Conservation (phyloP, 2,888 invertebrate species). For the Amphipyra tragopoginis region DNA sequence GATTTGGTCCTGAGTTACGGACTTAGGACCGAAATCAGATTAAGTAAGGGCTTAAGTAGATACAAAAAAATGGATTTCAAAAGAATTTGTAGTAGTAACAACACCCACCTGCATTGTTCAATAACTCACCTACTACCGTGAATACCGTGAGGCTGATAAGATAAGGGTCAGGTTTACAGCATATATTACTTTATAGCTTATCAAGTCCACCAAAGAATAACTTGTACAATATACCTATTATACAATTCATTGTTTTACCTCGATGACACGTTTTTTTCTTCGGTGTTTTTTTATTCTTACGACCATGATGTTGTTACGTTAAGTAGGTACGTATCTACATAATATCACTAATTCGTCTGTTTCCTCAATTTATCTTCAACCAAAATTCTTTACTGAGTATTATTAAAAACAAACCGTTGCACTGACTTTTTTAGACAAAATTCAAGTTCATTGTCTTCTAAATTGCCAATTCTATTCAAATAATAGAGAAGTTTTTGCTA, state of each 20-base stretch:
- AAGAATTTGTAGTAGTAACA: too few species aligned
- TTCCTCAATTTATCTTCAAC: constrained; percentile 47
- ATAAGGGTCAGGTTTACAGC: too few species aligned
- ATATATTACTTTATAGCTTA: too few species aligned
- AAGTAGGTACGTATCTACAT: constrained; percentile 3
- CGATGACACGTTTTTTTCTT: background rate
- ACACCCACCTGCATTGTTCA: too few species aligned
- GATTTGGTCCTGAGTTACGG: too few species aligned
- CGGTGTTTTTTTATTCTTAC: background rate
- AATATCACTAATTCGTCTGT: constrained; percentile 33
- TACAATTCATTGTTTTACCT: background rate
- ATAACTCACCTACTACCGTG: too few species aligned
- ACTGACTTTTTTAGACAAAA: constrained; percentile 1
- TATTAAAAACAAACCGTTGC: constrained; percentile 13
- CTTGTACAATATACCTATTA: background rate
- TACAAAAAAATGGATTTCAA: too few species aligned
- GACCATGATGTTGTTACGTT: constrained; percentile 18
- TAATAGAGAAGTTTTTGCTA: constrained; percentile 25
- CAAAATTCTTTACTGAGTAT: constrained; percentile 18
- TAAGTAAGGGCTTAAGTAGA: too few species aligned
- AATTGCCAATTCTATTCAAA: constrained; percentile 25
- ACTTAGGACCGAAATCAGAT: too few species aligned
- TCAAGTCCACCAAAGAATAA: too few species aligned
- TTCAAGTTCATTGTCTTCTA: constrained; percentile 26
- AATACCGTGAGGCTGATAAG: too few species aligned